Evolutionary conservation across 1,140 invertebrate species (phyloP).

Genomic region (Drepana arcuata): DNA sequence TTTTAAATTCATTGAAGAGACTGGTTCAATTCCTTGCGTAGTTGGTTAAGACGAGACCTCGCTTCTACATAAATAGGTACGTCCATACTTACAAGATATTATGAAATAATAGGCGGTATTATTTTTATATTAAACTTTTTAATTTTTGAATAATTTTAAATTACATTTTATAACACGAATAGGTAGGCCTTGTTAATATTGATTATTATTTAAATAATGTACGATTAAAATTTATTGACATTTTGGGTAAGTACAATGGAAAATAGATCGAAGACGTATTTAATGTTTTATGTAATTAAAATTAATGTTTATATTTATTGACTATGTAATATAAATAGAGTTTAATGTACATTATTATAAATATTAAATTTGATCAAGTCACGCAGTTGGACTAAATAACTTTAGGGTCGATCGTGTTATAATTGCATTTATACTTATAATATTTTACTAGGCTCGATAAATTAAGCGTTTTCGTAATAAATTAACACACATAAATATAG

Average conservation of each 20-base stretch:
- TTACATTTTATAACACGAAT: conserved; percentile 38
- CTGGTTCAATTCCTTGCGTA: conserved; percentile 12
- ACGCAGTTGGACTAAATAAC: conserved; percentile 17
- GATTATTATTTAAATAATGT: conserved; percentile 42
- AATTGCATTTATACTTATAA: conserved; percentile 20
- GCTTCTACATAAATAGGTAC: background rate
- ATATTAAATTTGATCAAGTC: conserved; percentile 25
- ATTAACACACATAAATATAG: conserved; percentile 16
- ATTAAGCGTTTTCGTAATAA: conserved; percentile 34
- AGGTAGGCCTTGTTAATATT: conserved; percentile 35
- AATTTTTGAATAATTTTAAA: conserved; percentile 49
- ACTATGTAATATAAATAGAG: conserved; percentile 41
- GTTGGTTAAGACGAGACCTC: background rate
- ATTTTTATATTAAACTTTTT: conserved; percentile 41
- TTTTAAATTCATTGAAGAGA: conserved; percentile 40
- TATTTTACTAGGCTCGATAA: conserved; percentile 37
- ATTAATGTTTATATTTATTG: conserved; percentile 36
- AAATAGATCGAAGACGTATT: conserved; percentile 36
- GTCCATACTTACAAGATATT: background rate
- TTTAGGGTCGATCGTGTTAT: conserved; percentile 22
- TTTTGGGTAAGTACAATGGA: conserved; percentile 44
- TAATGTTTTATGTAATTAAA: conserved; percentile 53
- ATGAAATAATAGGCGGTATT: conserved; percentile 10
- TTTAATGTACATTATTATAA: conserved; percentile 36
- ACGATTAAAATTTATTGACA: conserved; percentile 40